phyloP scores from a whole-genome alignment of 2,797 vertebrate species.

The Thamnophis elegans region DNA sequence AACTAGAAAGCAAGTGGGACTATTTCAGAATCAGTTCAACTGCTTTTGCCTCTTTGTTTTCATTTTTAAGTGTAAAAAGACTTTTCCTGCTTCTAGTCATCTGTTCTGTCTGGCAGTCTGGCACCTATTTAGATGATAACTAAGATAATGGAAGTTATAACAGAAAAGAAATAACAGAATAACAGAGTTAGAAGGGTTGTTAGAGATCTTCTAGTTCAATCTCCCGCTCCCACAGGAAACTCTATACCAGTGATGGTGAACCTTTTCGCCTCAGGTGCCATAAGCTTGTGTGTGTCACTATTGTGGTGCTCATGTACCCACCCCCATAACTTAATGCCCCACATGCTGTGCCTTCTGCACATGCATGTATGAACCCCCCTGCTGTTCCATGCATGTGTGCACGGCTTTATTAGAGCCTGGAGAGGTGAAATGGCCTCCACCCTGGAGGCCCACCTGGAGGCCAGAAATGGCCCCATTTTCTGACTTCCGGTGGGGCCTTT shows the following conservation, averaged over 20 bases:
- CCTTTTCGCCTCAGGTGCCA: too few species aligned
- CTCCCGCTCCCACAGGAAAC: not conserved
- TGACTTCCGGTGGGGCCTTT: too few species aligned
- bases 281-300: too few species aligned
- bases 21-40: not conserved
- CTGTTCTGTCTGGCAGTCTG: not conserved
- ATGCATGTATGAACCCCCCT: too few species aligned
- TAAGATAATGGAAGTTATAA: not conserved
- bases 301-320: too few species aligned
- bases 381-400: too few species aligned
- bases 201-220: not conserved
- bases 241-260: not conserved
- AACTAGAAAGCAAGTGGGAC: not conserved
- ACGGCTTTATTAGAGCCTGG: too few species aligned
- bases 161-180: not conserved
- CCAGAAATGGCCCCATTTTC: too few species aligned
- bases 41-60: not conserved
- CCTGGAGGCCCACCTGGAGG: too few species aligned
- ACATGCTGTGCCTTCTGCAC: too few species aligned
- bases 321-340: too few species aligned
- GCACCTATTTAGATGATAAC: not conserved
- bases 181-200: not conserved
- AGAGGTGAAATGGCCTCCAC: too few species aligned
- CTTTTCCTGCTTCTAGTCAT: not conserved
- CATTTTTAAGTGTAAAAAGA: not conserved